Evolutionary conservation across 2,113 vertebrate genomes (phyloP), one percentile per base, ranked within the genome.

Genomic region (Apteryx mantelli): DNA sequence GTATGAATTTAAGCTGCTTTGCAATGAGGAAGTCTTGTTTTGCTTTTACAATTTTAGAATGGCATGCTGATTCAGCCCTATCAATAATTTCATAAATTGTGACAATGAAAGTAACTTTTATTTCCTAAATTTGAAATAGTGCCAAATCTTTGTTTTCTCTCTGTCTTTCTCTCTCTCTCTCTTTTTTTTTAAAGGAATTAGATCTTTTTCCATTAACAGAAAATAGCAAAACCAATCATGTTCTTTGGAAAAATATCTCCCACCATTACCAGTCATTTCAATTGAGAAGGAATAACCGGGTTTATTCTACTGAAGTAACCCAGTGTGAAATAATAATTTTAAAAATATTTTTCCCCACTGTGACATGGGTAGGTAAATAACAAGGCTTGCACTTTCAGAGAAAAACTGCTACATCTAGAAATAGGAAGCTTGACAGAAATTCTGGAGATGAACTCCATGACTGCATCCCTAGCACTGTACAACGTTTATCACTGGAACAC

Each of bases 61-160:
- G 66, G 8, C 22, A 18, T 26, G 36, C 4, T 38, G 65, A 53
- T 34, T 77, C 13, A 71, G 28, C 7, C 2, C 12, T 69, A 69
- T 25, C 18, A 44, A 9, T 44, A 55, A 44, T 63, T 52, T 50
- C 17, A 17, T 26, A 76, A 44, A 2, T 34, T 40, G 42, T 66
- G 75, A 73, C 11, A 63, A 30, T 60, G 17, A 70, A 60, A 0
- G 0, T 63, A 77, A 73, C 7, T 76, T 18, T 21, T 76, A 5
- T 91, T 9, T 66, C 75, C 12, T 44, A 61, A 61, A 61, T 71
- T 61, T 61, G 63, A 61, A 61, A 19, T 71, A 18, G 13, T 46
- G 18, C 53, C 9, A 81, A 55, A 66, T 76, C 11, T n/a, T 18
- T 28, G 3, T 18, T 20, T 58, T 30, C 55, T 56, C 55, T 56